Base-by-base conservation (phyloP, 2,113 vertebrate genomes). In the Phyllostomus hastatus region DNA sequence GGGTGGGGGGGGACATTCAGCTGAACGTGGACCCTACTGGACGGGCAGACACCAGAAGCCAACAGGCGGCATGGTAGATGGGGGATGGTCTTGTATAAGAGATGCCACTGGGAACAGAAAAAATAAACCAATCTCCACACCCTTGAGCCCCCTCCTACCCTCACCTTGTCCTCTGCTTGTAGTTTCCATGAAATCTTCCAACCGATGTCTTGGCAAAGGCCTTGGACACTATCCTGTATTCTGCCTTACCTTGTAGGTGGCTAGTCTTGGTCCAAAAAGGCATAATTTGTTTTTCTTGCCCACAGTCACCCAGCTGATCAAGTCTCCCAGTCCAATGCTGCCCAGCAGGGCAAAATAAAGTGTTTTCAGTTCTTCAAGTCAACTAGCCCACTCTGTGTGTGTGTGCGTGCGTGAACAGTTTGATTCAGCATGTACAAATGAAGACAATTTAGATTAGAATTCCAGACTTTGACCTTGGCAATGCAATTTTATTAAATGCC, bases 401-500 rank as follows among this genome's bases (percentile, higher is more conserved):
- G 31, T 52, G 57, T 31, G 31, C 59, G 69, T 41, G 31, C 59
- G 69, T 41, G 31, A 43, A 52, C 57, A 15, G 6, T 94, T 93
- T 76, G 85, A 86, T 83, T 80, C 69, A 93, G 31, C 38, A 46
- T 20, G 8, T 61, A 64, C 82, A 85, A 82, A 90, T 66, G 54
- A 70, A 57, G n/a, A 85, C 81, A 88, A 85, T 50, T n/a, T 79
- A 57, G 12, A 38, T 91, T 64, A 50, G 54, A 94, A 95, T 95
- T 88, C 73, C 57, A 94, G 20, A 67, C 69, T 61, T 96, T 85
- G 15, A 83, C 22, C 33, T n/a, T 22, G 22, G 52, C 38, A 20
- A 64, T 28, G 15, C 19, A 80, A 64, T 59, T 46, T 78, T 78
- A 11, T 91, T 61, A 88, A 93, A 88, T 86, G 38, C 4, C 54